These are phyloP conservation scores for Sinocyclocheilus maitianheensis DNA, from an alignment of 2,113 vertebrate species.

Conservation along the genomic window DNA sequence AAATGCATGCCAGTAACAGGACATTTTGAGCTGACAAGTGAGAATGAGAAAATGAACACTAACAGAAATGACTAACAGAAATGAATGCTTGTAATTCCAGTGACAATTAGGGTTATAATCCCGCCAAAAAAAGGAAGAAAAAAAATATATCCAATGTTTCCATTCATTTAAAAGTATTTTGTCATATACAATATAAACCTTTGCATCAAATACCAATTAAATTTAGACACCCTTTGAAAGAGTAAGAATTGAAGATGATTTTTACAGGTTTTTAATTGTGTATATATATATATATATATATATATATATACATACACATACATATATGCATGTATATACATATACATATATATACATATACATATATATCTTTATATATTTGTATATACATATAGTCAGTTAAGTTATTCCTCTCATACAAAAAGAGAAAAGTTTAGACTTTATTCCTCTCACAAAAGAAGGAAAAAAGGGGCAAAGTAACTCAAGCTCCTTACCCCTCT, in stretches of 20 bases:
- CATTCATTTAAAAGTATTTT: slow-evolving; percentile 69
- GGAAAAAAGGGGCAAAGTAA: slow-evolving; percentile 1
- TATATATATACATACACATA: slow-evolving; percentile 68
- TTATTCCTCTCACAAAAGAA: slow-evolving; percentile 61
- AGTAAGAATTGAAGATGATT: slow-evolving; percentile 66
- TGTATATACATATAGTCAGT: slow-evolving; percentile 75
- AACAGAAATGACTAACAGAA: slow-evolving; percentile 45
- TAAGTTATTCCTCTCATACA: slow-evolving; percentile 76
- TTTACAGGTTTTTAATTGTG: slow-evolving; percentile 71
- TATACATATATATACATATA: slow-evolving; percentile 53
- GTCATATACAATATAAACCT: slow-evolving; percentile 81
- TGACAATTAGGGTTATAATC: slow-evolving; percentile 40
- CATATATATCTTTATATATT: slow-evolving; percentile 61
- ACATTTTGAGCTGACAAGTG: slow-evolving; percentile 59
- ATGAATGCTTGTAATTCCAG: slow-evolving; percentile 54
- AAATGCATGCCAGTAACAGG: slow-evolving; percentile 57
- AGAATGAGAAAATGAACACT: slow-evolving; percentile 51
- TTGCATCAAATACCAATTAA: slow-evolving; percentile 73
- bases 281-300: slow-evolving; percentile 70
- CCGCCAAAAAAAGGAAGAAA: slow-evolving; percentile 43
- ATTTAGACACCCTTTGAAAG: slow-evolving; percentile 67
- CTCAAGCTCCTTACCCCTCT: slow-evolving; percentile 13
- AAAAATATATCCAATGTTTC: slow-evolving; percentile 35
- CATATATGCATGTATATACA: too few relatives aligned
- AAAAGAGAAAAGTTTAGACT: slow-evolving; percentile 75